Base-by-base conservation (phyloP, 2,797 vertebrate species). In the Sebastiscus albofasciatus region DNA sequence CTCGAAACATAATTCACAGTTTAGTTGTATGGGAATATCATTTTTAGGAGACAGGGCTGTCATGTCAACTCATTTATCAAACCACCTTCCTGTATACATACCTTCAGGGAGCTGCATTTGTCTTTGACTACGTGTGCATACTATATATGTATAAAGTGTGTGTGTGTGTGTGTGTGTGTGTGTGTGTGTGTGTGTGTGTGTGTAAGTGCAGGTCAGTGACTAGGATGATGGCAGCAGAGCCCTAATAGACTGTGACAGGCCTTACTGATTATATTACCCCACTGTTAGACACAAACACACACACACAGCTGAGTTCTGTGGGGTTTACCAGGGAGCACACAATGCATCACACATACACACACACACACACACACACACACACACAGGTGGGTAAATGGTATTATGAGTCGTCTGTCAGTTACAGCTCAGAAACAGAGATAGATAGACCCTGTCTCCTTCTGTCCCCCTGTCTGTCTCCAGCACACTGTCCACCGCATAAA, bases 241-340 rank as follows among this genome's bases (percentile, higher is more conserved):
- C 68, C 70, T 88, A 68, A 87, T 61, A 70, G 72, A 65, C 59
- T 9, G 1, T 74, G 82, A 87, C 87, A 83, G 72, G 73, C 42
- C 60, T 39, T 67, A 18, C 73, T 78, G 86, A 88, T 83, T 77
- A 29, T 60, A 83, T 85, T 82, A 85, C 54, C 62, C 26, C 58
- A 67, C 66, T 71, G 59, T 73, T 74, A 82, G 22, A 67, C 56
- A 67, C 33, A 69, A 31, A 24, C 42, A 34, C 11, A 33, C 10
- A 59, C 5, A n/a, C 18, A 33, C 59, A 33, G 14, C 18, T 2
- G 1, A 13, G 4, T 11, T 66, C 34, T 80, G 49, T 22, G 1
- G 20, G 58, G 64, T 72, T 69, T 73, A 72, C 75, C 62, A 31
- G 55, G 31, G 24, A 59, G 9, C 60, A 74, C 31, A 83, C 52